Evolutionary conservation across 2,888 invertebrate genomes (phyloP), one percentile per base, ranked within the genome.

Genomic region (Aspidiotus destructor): DNA sequence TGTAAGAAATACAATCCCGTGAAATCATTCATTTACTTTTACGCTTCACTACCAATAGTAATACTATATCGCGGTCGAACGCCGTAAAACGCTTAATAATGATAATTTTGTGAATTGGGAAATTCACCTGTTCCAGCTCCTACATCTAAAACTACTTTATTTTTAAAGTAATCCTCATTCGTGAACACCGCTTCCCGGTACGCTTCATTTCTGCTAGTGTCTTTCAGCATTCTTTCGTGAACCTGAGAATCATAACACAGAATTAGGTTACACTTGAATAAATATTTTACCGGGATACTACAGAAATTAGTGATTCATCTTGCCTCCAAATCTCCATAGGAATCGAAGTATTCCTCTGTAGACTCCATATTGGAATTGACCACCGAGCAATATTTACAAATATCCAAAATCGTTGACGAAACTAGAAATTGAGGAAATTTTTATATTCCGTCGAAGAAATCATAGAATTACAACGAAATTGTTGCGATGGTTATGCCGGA

Each of bases 111-210:
- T 28, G 5, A 54, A 9, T 8, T 52, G 1, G 11, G 52, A 52
- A 52, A n/a, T 28, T 71, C 74, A 79, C 80, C 91, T 16, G 89
- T 89, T 1, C 92, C 92, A 71, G 90, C 87, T 1, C 92, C 92
- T 64, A 92, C 86, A 79, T 92, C 92, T 80, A 95, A 81, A 0
- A 95, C 88, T 67, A 85, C 77, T 81, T 92, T 94, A 70, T 85
- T 86, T 74, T 83, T 80, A 73, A 96, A 89, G 68, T 84, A 77
- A 2, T 82, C 78, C 73, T 80, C 80, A 73, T 86, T 86, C 41
- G 81, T 79, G 57, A 85, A 77, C 75, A 97, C 92, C 0, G 92
- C 92, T 74, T 87, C 83, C 75, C 81, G 83, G 75, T 94, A 97
- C 2, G 90, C 85, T 73, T 84, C 80, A 67, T 89, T 92, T 72